Base-by-base conservation (phyloP, 2,113 vertebrate species). In the Callipepla californica region DNA sequence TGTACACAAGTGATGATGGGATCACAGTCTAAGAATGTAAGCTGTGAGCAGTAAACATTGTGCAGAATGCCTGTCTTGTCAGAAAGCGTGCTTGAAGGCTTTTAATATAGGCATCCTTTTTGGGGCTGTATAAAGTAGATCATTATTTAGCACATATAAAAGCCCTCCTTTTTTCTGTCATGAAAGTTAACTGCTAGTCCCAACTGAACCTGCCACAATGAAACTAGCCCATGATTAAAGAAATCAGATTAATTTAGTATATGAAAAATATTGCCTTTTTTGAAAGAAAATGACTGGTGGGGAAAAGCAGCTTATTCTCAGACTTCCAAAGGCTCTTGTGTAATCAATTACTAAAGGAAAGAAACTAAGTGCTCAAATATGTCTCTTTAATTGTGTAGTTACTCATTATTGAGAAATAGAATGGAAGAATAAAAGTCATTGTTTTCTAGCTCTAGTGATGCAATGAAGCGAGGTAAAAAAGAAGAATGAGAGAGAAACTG, bases 391-490 rank as follows among this genome's bases (percentile, higher is more conserved):
- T 78, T 85, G 75, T 58, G 66, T 21, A 32, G 30, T 85, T 65
- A 32, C 90, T 83, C 36, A 25, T 74, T 85, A 47, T 23, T 91
- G 78, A 85, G 58, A 94, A 96, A 91, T 45, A 87, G 74, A 93
- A 63, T 59, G 69, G 80, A 66, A 94, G n/a, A 8, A 50, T 78
- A 67, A 81, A 85, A 67, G 28, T 84, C 62, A 76, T 20, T 95
- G 58, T 81, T 86, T 93, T 85, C 50, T 65, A 69, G 59, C 48
- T 82, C n/a, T 62, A 50, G 78, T 81, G 79, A 13, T 73, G 63
- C 48, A 81, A 58, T 47, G 36, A 76, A 93, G 62, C 72, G 36
- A 85, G 79, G 36, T 58, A 67, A 89, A 90, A 20, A 62, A 92
- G 84, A 93, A 84, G 66, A 93, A 81, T 55, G 17, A 40, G 53